Conservation (phyloP, 2,797 vertebrate species). For the Fundulus diaphanus region DNA sequence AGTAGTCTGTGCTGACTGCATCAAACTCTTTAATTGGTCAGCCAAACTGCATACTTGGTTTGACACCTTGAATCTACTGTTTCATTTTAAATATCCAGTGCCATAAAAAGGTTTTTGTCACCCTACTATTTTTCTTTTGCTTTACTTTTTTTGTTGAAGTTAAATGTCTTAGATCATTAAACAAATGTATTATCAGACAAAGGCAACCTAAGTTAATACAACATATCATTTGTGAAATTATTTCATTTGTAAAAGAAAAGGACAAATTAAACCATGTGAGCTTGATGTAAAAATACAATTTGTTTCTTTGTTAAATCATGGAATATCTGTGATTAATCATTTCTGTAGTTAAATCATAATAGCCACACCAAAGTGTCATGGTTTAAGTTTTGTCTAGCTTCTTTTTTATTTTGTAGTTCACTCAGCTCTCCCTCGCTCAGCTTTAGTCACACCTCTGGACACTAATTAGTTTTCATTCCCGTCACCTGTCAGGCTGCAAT, state of each 20-base stretch:
- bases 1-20: not conserved
- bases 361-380: no score
- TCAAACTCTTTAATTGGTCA: not conserved
- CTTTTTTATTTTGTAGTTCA: no score
- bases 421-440: no score
- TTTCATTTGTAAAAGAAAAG: not conserved
- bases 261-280: not conserved
- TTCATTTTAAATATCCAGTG: not conserved
- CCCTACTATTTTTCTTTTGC: not conserved
- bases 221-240: not conserved
- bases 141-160: not conserved
- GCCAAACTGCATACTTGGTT: not conserved
- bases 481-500: no score
- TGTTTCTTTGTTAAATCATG: no score
- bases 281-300: not conserved
- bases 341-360: no score
- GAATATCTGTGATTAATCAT: no score
- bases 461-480: no score
- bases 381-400: no score
- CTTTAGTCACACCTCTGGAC: no score
- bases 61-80: not conserved
- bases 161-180: not conserved
- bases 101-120: not conserved
- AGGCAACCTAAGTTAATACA: not conserved
- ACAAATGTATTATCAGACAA: not conserved